Conservation (phyloP, 2,113 vertebrate species). For the Rhynchomys soricoides region DNA sequence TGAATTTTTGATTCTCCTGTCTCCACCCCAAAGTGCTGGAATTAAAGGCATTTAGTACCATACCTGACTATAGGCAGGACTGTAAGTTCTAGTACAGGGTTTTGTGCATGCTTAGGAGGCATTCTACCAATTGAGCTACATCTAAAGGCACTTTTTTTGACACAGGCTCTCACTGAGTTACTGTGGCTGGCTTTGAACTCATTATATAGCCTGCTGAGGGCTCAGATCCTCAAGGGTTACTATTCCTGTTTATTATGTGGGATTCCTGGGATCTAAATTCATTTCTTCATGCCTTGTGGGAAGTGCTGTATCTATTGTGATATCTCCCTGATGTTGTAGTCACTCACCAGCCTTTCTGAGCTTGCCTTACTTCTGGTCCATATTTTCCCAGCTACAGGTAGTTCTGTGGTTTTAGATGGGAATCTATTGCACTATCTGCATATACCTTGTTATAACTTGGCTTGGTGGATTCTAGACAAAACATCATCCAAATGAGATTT, state of each 20-base stretch:
- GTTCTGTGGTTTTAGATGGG: background rate
- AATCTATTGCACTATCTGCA: background rate
- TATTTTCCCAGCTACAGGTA: slow-evolving; percentile 46
- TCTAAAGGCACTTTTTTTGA: background rate
- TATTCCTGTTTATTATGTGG: background rate
- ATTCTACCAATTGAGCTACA: background rate
- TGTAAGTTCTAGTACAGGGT: background rate
- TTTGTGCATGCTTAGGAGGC: background rate
- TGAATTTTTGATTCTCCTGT: background rate
- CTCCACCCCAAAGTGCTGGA: background rate
- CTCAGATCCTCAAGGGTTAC: background rate
- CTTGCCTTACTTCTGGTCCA: background rate
- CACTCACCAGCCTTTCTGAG: background rate
- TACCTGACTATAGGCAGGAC: background rate
- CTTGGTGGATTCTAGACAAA: slow-evolving; percentile 35
- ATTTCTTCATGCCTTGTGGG: background rate
- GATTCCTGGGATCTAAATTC: background rate
- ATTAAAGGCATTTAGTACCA: background rate
- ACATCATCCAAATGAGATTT: background rate
- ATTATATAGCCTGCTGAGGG: background rate
- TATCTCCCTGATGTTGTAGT: background rate
- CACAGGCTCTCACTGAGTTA: background rate
- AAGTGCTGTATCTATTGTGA: background rate
- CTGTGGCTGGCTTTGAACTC: background rate
- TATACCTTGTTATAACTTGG: background rate